Percentiles rank a stretch among this genome's conserved stretches.
Evolutionary conservation across 2,797 vertebrate species (phyloP).

Genomic region (Epinephelus coioides): DNA sequence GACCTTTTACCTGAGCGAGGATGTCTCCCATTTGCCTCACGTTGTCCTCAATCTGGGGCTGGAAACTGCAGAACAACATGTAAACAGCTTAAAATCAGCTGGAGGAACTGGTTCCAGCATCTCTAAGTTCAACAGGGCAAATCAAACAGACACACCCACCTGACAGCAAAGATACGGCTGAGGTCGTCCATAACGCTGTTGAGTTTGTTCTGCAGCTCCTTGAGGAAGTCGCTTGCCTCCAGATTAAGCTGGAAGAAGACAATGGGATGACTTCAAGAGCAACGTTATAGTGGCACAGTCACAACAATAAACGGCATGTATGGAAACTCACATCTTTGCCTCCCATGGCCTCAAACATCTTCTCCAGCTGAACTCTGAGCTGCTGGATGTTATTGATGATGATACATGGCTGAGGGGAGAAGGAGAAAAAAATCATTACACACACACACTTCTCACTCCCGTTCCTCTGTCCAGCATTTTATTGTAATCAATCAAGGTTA

Average conservation of each 20-base stretch:
- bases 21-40: slow-evolving; percentile 99
- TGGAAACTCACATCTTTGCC: slow-evolving; percentile 91
- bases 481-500: slow-evolving; percentile 67
- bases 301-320: background rate
- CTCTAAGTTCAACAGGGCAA: background rate
- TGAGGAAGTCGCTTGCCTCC: slow-evolving; percentile 97
- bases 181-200: slow-evolving; percentile 97
- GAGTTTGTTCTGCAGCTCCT: slow-evolving; percentile 97
- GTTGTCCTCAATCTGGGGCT: slow-evolving; percentile 95
- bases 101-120: background rate
- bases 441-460: slow-evolving; percentile 12
- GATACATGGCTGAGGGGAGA: slow-evolving; percentile 90
- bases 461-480: slow-evolving; percentile 29
- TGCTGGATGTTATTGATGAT: slow-evolving; percentile 99
- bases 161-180: slow-evolving; percentile 95
- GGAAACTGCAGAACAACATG: slow-evolving; percentile 87
- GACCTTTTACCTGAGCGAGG: slow-evolving; percentile 96
- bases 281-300: background rate
- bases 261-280: slow-evolving; percentile 8
- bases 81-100: slow-evolving; percentile 20
- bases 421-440: slow-evolving; percentile 46
- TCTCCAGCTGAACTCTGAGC: slow-evolving; percentile 96
- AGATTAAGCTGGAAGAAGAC: slow-evolving; percentile 89
- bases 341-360: slow-evolving; percentile 99
- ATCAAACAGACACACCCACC: slow-evolving; percentile 79